A percentile compares a stretch with the other conserved stretches of the same genome.
phyloP scores from a whole-genome alignment of 2,888 invertebrate genomes.

The Carcina quercana region DNA sequence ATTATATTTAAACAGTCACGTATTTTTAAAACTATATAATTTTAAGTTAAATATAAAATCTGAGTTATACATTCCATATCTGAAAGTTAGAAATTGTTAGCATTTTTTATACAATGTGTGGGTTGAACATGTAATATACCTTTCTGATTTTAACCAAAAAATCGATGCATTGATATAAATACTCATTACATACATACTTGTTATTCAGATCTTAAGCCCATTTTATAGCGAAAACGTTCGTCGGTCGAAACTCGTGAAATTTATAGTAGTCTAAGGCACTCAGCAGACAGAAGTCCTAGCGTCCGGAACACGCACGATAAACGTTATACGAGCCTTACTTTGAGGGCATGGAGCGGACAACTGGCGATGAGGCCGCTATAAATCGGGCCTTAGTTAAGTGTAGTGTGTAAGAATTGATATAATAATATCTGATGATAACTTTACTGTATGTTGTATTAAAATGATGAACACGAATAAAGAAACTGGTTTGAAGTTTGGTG shows the following conservation, averaged over 20 bases:
- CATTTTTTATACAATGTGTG: conserved; percentile 37
- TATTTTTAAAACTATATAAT: conserved; percentile 21
- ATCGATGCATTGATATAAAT: conserved; percentile 23
- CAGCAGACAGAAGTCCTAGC: no score
- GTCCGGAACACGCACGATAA: no score
- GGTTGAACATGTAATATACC: conserved; percentile 26
- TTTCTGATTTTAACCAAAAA: conserved; percentile 7
- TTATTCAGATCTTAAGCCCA: conserved; percentile 71
- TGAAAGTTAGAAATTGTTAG: conserved; percentile 23
- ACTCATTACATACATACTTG: conserved; percentile 54
- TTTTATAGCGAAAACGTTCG: no score
- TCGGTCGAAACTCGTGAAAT: no score
- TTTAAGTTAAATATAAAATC: conserved; percentile 16
- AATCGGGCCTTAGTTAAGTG: conserved; percentile 68
- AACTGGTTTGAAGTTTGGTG: conserved; percentile 68
- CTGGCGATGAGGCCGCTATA: no score
- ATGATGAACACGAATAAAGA: conserved; percentile 74
- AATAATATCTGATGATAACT: conserved; percentile 74
- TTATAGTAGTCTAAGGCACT: no score
- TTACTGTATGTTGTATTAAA: conserved; percentile 76
- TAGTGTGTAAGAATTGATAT: conserved; percentile 70
- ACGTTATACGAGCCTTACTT: no score
- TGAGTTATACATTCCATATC: conserved; percentile 44
- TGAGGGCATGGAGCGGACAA: no score
- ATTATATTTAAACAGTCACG: conserved; percentile 22